Percentiles rank a stretch among this genome's conserved stretches.
Evolutionary conservation across 2,113 vertebrate genomes (phyloP).

Genomic region (Ceuthmochares aereus): DNA sequence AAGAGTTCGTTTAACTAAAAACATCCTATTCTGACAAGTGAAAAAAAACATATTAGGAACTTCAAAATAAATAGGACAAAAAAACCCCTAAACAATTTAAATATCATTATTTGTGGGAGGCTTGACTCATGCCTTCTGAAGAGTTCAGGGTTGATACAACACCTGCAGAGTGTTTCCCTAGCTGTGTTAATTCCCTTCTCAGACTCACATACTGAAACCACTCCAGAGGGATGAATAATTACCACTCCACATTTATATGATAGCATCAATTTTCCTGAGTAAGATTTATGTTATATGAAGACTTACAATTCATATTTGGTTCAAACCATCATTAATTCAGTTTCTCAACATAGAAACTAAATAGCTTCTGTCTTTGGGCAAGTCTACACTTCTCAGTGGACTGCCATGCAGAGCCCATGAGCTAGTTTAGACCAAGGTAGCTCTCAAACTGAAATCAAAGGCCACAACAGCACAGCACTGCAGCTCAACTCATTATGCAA

Average conservation of each 20-base stretch:
- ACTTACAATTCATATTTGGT: conserved; percentile 2
- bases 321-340: conserved; percentile 45
- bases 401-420: neutral
- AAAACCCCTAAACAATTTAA: neutral
- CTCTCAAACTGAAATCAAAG: neutral
- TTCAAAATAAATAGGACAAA: neutral
- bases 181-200: conserved; percentile 10
- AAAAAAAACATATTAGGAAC: neutral
- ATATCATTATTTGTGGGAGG: neutral
- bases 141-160: neutral
- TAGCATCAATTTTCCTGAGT: conserved; percentile 27
- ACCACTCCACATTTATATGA: neutral
- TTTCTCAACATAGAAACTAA: conserved; percentile 40
- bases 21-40: neutral
- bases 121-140: neutral
- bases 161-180: neutral
- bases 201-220: neutral
- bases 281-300: neutral
- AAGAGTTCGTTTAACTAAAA: neutral
- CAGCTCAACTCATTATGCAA: neutral
- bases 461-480: neutral
- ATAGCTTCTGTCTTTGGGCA: conserved; percentile 27
- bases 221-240: conserved; percentile 35
- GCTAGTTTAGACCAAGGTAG: neutral
- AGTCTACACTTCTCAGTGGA: neutral